phyloP scores from a whole-genome alignment of 2,888 invertebrate genomes.

The Antheraea yamamai region DNA sequence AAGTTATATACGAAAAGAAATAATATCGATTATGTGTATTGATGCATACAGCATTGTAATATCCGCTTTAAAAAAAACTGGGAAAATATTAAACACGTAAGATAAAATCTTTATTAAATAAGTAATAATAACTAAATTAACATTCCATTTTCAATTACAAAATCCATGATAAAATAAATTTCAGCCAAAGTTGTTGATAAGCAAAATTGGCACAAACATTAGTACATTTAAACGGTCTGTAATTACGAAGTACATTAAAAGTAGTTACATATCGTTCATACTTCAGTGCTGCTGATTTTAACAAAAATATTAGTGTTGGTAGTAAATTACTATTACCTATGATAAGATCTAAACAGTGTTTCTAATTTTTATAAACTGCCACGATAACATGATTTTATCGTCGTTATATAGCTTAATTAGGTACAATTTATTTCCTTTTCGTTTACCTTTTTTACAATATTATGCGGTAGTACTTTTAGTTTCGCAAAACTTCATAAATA shows the following conservation, averaged over 20 bases:
- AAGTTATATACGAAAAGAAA: not conserved
- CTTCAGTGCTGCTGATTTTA: slow-evolving; percentile 8
- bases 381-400: slow-evolving; percentile 11
- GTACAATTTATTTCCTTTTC: slow-evolving; percentile 18
- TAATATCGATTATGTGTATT: not conserved
- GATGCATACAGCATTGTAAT: not conserved
- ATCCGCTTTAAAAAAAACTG: too few species aligned
- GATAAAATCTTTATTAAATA: not conserved
- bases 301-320: slow-evolving; percentile 15
- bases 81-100: not conserved
- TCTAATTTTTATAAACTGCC: slow-evolving; percentile 17
- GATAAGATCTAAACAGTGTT: slow-evolving; percentile 23
- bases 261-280: slow-evolving; percentile 7
- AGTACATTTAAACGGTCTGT: slow-evolving; percentile 6
- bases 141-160: not conserved
- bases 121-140: not conserved
- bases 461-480: slow-evolving; percentile 8
- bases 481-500: not conserved
- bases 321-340: slow-evolving; percentile 16
- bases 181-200: not conserved
- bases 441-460: slow-evolving; percentile 7
- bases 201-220: not conserved
- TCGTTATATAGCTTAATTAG: slow-evolving; percentile 14
- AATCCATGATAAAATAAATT: not conserved
- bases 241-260: slow-evolving; percentile 8